Evolutionary conservation across 2,888 invertebrate species (phyloP).

Genomic region (Epistrophe eligans): DNA sequence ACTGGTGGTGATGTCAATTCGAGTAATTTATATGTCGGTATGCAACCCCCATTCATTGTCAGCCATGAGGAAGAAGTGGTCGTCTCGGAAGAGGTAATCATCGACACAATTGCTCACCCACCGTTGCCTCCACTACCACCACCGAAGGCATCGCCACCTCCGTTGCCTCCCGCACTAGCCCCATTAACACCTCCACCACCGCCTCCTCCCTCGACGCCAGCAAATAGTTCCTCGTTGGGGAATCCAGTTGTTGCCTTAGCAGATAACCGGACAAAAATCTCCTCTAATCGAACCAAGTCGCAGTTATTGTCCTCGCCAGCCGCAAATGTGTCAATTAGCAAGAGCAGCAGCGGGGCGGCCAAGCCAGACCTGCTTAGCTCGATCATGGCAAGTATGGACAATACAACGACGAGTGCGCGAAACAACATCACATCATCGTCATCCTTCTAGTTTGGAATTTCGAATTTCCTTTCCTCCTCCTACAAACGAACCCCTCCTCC

Average conservation of each 20-base stretch:
- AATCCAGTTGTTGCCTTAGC: slow-evolving; percentile 62
- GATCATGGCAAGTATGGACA: slow-evolving; percentile 84
- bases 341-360: slow-evolving; percentile 35
- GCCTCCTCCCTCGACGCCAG: slow-evolving; percentile 53
- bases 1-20: slow-evolving; percentile 13
- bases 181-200: slow-evolving; percentile 77
- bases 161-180: slow-evolving; percentile 77
- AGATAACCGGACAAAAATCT: slow-evolving; percentile 63
- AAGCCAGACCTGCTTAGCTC: slow-evolving; percentile 83
- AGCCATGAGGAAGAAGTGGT: slow-evolving; percentile 82
- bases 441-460: slow-evolving; percentile 53
- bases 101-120: slow-evolving; percentile 68
- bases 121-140: slow-evolving; percentile 70
- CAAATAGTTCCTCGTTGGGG: slow-evolving; percentile 47
- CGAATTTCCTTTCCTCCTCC: not conserved
- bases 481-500: slow-evolving; percentile 5
- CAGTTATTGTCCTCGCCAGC: slow-evolving; percentile 57
- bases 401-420: slow-evolving; percentile 76
- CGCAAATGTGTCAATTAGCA: slow-evolving; percentile 68
- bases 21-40: slow-evolving; percentile 19
- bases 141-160: slow-evolving; percentile 75
- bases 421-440: slow-evolving; percentile 76
- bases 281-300: slow-evolving; percentile 54
- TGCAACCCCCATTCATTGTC: slow-evolving; percentile 79
- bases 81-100: slow-evolving; percentile 79